phyloP scores from a whole-genome alignment of 92 coral and sea anemone genomes.

The Epizoanthus scotinus region DNA sequence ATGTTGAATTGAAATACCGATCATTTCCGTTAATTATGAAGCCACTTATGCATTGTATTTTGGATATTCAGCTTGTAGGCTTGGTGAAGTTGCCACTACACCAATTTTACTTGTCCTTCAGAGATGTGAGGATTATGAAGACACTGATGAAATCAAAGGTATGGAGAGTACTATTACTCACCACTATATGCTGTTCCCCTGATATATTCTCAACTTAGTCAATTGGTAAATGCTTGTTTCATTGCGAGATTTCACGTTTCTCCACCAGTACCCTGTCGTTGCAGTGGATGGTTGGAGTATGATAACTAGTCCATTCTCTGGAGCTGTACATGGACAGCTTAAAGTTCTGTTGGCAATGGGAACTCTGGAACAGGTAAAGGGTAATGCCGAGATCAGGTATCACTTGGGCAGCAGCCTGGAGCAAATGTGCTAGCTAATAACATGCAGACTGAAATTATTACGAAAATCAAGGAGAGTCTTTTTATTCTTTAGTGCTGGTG shows the following conservation, averaged over 20 bases:
- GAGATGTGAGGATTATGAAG: conserved; percentile 82
- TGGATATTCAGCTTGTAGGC: conserved; percentile 79
- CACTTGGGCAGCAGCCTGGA: no score
- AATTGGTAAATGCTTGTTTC: neutral
- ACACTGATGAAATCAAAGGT: conserved; percentile 96
- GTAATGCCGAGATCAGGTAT: no score
- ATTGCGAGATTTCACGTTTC: neutral
- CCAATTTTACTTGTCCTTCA: conserved; percentile 89
- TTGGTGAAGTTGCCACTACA: conserved; percentile 91
- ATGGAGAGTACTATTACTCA: neutral
- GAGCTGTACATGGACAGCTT: conserved; percentile 77
- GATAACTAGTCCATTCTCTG: conserved; percentile 80
- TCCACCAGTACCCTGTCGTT: conserved; percentile 82
- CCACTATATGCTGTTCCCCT: neutral
- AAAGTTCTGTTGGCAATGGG: conserved; percentile 94
- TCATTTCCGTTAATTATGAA: neutral
- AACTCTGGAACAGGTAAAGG: conserved; percentile 78
- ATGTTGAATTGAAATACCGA: neutral
- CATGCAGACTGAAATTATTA: no score
- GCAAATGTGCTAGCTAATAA: no score
- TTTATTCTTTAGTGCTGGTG: no score
- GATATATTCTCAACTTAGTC: neutral
- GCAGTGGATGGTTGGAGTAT: conserved; percentile 85
- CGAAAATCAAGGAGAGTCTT: no score
- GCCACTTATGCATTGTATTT: neutral